A percentile compares a stretch with the other conserved stretches of the same genome.
These are phyloP conservation scores for Myocastor coypus DNA, from an alignment of 2,113 vertebrate genomes.

Conservation along the genomic window DNA sequence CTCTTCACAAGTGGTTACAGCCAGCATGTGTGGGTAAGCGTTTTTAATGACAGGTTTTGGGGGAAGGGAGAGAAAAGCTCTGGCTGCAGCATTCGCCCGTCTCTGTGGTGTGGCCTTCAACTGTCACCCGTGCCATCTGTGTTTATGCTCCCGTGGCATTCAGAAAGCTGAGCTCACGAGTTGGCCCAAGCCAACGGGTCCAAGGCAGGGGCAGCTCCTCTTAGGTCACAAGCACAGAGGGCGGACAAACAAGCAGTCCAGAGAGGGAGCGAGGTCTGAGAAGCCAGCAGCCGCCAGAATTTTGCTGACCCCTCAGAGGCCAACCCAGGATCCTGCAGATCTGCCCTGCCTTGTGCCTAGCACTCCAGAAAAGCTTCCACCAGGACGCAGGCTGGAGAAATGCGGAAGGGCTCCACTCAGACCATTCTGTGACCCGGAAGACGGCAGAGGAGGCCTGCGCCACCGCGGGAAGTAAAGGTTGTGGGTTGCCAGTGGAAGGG, in stretches of 20 bases:
- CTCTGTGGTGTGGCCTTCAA: background rate
- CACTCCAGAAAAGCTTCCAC: background rate
- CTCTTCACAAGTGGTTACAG: background rate
- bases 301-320: background rate
- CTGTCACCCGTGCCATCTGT: background rate
- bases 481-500: background rate
- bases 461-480: background rate
- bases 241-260: background rate
- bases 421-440: background rate
- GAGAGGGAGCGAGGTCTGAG: background rate
- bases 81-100: background rate
- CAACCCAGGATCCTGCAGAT: background rate
- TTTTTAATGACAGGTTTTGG: background rate
- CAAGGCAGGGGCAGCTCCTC: background rate
- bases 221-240: background rate
- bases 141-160: background rate
- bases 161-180: background rate
- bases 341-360: too few relatives aligned
- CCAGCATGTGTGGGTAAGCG: background rate
- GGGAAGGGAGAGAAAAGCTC: fast-evolving
- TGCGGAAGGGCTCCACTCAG: background rate
- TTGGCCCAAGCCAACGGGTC: background rate
- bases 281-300: background rate
- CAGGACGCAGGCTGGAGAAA: conserved; percentile 27
- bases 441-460: background rate